phyloP scores from a whole-genome alignment of 2,113 vertebrate genomes.

The Mus pahari region DNA sequence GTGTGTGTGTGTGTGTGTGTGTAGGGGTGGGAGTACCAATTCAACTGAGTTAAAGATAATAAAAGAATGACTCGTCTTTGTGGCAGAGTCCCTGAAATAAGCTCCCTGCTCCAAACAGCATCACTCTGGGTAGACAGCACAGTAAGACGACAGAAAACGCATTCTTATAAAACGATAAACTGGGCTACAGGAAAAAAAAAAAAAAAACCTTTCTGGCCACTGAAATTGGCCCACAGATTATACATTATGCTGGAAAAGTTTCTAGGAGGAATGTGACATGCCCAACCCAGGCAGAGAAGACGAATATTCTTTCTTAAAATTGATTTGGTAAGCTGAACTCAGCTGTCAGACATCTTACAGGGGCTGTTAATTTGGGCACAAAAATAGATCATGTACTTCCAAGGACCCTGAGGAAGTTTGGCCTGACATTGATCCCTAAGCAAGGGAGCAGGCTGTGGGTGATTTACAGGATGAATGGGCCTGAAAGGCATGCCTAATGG shows the following conservation, averaged over 20 bases:
- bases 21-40: background rate
- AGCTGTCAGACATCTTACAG: slow-evolving; percentile 59
- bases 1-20: background rate
- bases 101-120: background rate
- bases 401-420: slow-evolving; percentile 70
- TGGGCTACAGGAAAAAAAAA: background rate
- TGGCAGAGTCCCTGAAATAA: background rate
- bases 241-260: background rate
- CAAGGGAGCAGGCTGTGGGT: background rate
- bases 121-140: background rate
- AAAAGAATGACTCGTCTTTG: background rate
- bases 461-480: slow-evolving; percentile 75
- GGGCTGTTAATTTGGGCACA: slow-evolving; percentile 69
- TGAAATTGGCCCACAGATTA: background rate
- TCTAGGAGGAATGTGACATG: background rate
- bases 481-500: slow-evolving; percentile 77
- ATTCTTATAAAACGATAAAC: slow-evolving; percentile 34
- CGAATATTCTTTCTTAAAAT: slow-evolving; percentile 40
- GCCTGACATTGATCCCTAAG: slow-evolving; percentile 36
- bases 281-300: background rate
- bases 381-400: slow-evolving; percentile 70
- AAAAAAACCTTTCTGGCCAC: background rate
- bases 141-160: background rate
- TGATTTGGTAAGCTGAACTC: slow-evolving; percentile 55
- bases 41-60: background rate